Evolutionary conservation across 2,797 vertebrate species (phyloP), one percentile per base, ranked within the genome.

Genomic region (Rhabdophis nuchalis): DNA sequence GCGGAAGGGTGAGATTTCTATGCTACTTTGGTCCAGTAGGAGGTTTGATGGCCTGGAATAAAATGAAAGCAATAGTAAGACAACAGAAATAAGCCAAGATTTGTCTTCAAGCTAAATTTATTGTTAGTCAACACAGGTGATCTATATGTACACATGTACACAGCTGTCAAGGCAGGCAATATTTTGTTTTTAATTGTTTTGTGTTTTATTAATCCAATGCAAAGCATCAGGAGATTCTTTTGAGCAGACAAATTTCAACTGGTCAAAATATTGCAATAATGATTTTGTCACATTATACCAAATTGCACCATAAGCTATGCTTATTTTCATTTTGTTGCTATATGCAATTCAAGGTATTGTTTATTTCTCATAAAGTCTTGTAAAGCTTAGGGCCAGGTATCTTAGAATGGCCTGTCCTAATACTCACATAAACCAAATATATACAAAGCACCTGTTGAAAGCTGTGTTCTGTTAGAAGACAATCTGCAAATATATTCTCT

Each of bases 11-110:
- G 98, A 97, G 92, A 98, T 97, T 93, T 99, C 99, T 23, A 98
- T 93, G 94, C 97, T 99, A 97, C 98, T 99, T 97, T 98, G 98
- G 98, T 99, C 99, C 97, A 99, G 97, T 94, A 99, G 97, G 95
- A 99, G 97, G 96, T 99, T 99, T 88, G 98, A 98, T 9, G 99
- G 99, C 96, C 99, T 99, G 93, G 20, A 95, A 96, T 60, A 92
- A 96, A 96, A 92, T 72, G 1, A 93, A 93, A 89, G 5, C 86
- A 58, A 85, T 93, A 53, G 8, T 89, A 4, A 95, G 41, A 87
- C 13, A 94, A 58, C 41, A 91, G 92, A 29, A 93, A 25, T 87
- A 91, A 9, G 0, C 0, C 54, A 0, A 61, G 41, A 52, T 92
- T 92, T 32, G 18, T 36, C 68, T n/a, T 29, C 0, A 68, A 32